These are phyloP conservation scores for Craseonycteris thonglongyai DNA, from an alignment of 2,113 vertebrate genomes.

Conservation along the genomic window DNA sequence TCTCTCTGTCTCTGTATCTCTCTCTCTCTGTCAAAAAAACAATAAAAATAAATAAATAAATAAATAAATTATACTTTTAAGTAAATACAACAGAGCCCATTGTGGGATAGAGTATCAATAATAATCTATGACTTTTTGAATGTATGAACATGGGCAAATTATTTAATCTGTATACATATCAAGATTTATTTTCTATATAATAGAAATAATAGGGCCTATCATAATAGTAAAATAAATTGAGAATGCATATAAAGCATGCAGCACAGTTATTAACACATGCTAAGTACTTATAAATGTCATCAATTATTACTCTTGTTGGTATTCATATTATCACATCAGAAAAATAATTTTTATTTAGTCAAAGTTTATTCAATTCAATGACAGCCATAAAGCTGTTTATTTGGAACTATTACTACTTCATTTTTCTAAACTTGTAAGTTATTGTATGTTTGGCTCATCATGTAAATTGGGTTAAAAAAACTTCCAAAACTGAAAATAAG, in stretches of 20 bases:
- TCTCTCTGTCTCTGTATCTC: no score
- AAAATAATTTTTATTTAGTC: background rate
- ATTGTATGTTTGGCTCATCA: background rate
- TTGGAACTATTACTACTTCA: background rate
- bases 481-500: background rate
- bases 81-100: background rate
- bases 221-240: background rate
- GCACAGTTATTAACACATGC: background rate
- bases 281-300: background rate
- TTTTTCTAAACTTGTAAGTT: background rate
- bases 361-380: background rate
- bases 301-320: background rate
- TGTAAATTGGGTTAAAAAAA: background rate
- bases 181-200: background rate
- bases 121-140: background rate
- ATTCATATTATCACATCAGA: background rate
- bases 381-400: background rate
- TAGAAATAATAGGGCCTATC: background rate
- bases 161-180: background rate
- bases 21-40: no score
- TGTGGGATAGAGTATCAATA: background rate
- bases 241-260: background rate
- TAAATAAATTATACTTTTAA: background rate
- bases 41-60: no score
- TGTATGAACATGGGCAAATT: background rate